A percentile compares a stretch with the other conserved stretches of the same genome.
Evolutionary conservation across 2,797 vertebrate species (phyloP).

Genomic region (Sardinella longiceps): DNA sequence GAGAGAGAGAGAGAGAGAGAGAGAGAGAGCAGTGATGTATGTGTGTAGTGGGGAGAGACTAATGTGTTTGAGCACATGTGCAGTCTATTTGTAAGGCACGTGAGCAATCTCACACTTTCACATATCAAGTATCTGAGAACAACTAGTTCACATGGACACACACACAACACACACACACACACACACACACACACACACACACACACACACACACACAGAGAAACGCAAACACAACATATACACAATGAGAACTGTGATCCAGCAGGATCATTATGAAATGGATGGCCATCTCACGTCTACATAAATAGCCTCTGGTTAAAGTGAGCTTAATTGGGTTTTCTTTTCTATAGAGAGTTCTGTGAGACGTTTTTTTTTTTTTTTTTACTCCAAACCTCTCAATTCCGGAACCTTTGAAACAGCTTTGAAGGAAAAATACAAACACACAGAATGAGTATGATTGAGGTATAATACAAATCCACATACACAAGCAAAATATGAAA

Average conservation of each 20-base stretch:
- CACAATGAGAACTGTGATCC: background rate
- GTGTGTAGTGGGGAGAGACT: constrained; percentile 30
- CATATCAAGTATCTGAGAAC: too few relatives aligned
- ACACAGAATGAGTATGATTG: too few relatives aligned
- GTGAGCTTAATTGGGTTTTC: background rate
- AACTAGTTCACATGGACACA: background rate
- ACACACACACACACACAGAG: too few relatives aligned
- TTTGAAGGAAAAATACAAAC: too few relatives aligned
- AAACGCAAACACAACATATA: too few relatives aligned
- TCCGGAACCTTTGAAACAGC: too few relatives aligned
- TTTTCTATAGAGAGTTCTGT: background rate
- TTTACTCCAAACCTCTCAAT: too few relatives aligned
- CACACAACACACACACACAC: background rate
- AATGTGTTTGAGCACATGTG: background rate
- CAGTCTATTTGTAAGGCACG: background rate
- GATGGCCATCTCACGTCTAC: background rate
- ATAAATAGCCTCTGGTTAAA: background rate
- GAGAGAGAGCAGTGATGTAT: constrained; percentile 30
- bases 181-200: too few relatives aligned
- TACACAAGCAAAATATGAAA: too few relatives aligned
- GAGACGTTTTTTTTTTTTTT: too few relatives aligned
- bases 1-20: too few relatives aligned
- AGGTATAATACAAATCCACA: too few relatives aligned
- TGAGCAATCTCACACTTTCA: background rate
- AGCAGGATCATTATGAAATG: background rate